Evolutionary conservation across 2,888 invertebrate genomes (phyloP), one percentile per base, ranked within the genome.

Genomic region (Bellardia bayeri): DNA sequence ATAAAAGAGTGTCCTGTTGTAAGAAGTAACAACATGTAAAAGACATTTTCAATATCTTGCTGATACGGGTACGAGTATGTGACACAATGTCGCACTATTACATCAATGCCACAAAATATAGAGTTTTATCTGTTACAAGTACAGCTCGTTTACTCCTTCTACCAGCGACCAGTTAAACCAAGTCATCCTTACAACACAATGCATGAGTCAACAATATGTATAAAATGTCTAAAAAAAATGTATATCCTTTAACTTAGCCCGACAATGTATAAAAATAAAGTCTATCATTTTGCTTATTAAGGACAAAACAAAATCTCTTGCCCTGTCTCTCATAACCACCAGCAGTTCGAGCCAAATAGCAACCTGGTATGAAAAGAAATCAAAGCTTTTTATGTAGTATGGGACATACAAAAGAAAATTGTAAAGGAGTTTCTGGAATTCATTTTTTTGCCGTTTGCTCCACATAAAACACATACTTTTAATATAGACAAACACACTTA

Each of bases 271-370:
- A 85, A 66, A 82, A 78, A 61, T 71, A 68, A 78, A 85, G 85
- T 87, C 82, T 85, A 85, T 85, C 87, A 82, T 87, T 87, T 87
- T 75, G 79, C 85, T 85, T 82, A 85, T 82, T 82, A 75, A 58
- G 85, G 58, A 75, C 16, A 16, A 69, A 76, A 72, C n/a, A 54
- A 68, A 64, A 13, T 40, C 51, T 64, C 14, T 23, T 23, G 23
- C 23, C 23, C 23, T 58, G 4, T 37, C 37, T 63, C 16, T 61
- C 8, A 69, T 42, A 64, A 6, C 3, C 33, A 66, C 16, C 13
- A 16, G 6, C 54, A n/a, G 63, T 64, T 40, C 49, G 33, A 63
- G 23, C 33, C 14, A 80, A 56, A 61, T 71, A 49, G 64, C 5
- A 78, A 78, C 16, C 56, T 64, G 82, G 33, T 40, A 49, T 11